Evolutionary conservation across 2,888 invertebrate species (phyloP).

Genomic region (Phyllotreta striolata): DNA sequence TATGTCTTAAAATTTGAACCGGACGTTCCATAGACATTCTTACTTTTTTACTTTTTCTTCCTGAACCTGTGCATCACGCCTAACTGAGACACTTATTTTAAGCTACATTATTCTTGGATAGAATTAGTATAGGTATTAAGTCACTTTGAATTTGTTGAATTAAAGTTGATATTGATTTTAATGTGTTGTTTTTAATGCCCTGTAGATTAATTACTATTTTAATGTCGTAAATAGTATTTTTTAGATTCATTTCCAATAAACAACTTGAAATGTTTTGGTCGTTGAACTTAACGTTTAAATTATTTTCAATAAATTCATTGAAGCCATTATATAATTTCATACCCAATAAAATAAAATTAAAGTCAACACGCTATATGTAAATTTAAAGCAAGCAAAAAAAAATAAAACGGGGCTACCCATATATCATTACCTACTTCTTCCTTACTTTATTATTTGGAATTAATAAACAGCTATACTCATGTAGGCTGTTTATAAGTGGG

Average conservation of each 20-base stretch:
- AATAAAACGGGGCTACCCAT: slow-evolving; percentile 22
- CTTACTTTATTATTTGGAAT: slow-evolving; percentile 34
- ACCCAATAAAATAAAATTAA: no score
- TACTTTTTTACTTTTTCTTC: slow-evolving; percentile 4
- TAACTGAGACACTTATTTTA: slow-evolving; percentile 20
- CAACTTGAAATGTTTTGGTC: no score
- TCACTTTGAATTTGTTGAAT: slow-evolving; percentile 10
- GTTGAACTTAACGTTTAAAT: no score
- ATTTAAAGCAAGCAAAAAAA: background rate
- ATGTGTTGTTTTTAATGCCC: background rate
- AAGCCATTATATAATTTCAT: no score
- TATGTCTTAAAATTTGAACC: slow-evolving; percentile 6
- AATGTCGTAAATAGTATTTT: no score
- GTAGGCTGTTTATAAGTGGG: slow-evolving; percentile 44
- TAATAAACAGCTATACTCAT: slow-evolving; percentile 36
- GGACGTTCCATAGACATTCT: slow-evolving; percentile 18
- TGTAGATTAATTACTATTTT: background rate
- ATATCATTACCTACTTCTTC: slow-evolving; percentile 36
- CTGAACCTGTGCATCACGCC: slow-evolving; percentile 14
- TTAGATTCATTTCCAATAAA: no score
- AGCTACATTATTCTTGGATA: slow-evolving; percentile 20
- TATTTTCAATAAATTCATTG: no score
- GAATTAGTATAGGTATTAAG: slow-evolving; percentile 17
- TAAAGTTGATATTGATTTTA: no score
- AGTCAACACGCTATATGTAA: no score